Evolutionary conservation across 2,888 invertebrate species (phyloP).

Genomic region (Osmoderma eremita): DNA sequence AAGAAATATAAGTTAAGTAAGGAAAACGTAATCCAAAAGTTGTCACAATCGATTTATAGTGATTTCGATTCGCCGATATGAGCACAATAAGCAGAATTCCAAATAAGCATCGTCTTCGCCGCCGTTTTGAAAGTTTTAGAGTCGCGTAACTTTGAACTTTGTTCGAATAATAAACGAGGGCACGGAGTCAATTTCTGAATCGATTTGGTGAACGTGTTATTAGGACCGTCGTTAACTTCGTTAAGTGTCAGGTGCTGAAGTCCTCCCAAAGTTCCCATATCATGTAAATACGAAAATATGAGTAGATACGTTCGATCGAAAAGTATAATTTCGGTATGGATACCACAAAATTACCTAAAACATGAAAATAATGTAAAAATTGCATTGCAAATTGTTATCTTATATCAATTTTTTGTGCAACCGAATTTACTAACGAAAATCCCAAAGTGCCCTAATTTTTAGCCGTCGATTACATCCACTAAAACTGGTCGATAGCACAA

Average conservation of each 20-base stretch:
- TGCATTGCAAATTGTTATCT: too few relatives aligned
- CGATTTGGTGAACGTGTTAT: constrained; percentile 28
- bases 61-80: constrained; percentile 27
- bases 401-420: too few relatives aligned
- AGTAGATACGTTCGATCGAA: too few relatives aligned
- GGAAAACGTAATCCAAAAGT: not conserved
- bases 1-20: too few relatives aligned
- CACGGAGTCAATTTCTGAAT: constrained; percentile 27
- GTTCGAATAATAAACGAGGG: constrained; percentile 31
- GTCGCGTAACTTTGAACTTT: constrained; percentile 26
- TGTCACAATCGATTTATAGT: constrained; percentile 11
- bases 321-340: too few relatives aligned
- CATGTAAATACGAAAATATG: not conserved
- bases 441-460: too few relatives aligned
- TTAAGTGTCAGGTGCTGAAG: constrained; percentile 30
- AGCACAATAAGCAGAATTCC: constrained; percentile 28
- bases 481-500: too few relatives aligned
- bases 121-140: constrained; percentile 21
- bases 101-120: constrained; percentile 24
- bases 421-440: too few relatives aligned
- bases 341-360: too few relatives aligned
- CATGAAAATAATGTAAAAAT: too few relatives aligned
- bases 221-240: constrained; percentile 20
- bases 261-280: not conserved
- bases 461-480: too few relatives aligned